Percentiles rank a stretch among this genome's conserved stretches.
These are phyloP conservation scores for Pampusana beccarii DNA, from an alignment of 2,113 vertebrate species.

Conservation along the genomic window DNA sequence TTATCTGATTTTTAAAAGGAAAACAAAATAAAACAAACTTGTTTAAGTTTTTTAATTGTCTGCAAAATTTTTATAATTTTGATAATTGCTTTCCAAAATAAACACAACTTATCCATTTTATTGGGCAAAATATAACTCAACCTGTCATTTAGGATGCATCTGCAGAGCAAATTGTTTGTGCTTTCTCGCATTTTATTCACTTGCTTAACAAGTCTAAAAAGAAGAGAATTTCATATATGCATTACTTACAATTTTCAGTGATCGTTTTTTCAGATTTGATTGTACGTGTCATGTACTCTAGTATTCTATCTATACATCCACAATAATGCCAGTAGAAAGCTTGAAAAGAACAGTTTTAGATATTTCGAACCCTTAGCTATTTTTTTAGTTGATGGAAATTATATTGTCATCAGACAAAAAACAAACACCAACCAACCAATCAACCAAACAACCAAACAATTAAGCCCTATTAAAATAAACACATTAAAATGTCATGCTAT, in stretches of 20 bases:
- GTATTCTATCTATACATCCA: background rate
- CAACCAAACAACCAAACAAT: background rate
- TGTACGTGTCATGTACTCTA: background rate
- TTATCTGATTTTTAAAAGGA: background rate
- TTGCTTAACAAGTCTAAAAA: background rate
- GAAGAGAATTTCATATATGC: background rate
- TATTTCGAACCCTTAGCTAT: background rate
- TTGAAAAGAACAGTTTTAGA: background rate
- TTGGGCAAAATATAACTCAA: background rate
- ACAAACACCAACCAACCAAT: background rate
- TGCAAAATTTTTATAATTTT: conserved; percentile 1
- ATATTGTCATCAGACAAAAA: background rate
- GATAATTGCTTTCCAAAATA: conserved; percentile 51
- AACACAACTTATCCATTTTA: conserved; percentile 11
- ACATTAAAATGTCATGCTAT: background rate
- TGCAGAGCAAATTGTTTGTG: background rate
- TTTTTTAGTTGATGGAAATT: background rate
- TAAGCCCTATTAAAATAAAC: background rate
- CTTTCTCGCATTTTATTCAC: conserved; percentile 3
- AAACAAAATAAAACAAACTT: background rate
- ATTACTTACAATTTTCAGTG: background rate
- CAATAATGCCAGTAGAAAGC: background rate
- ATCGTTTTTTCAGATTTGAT: background rate
- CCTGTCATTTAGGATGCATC: background rate
- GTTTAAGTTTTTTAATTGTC: conserved; percentile 1